These are phyloP conservation scores for mouse (Mus musculus) DNA, from an alignment of 2,113 vertebrate species.

Conservation along the genomic window GRCm39 chr4:62757001-62757500, in stretches of 20 bases:
- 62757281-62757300: background rate
- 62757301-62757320: conserved; percentile 37
- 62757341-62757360: conserved; percentile 61
- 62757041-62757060: background rate
- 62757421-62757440: background rate
- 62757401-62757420: conserved; percentile 44
- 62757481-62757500: conserved; percentile 26
- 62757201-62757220: background rate
- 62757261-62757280: background rate
- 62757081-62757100: background rate
- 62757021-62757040: conserved; percentile 1
- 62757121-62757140: background rate
- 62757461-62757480: conserved; percentile 54
- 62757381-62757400: conserved; percentile 69
- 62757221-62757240: background rate
- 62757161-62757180: background rate
- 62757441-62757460: conserved; percentile 5
- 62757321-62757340: conserved; percentile 58
- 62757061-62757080: background rate
- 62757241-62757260: background rate
- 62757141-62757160: background rate
- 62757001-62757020: background rate
- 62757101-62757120: background rate
- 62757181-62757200: background rate
- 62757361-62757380: conserved; percentile 67